Base-by-base conservation (phyloP, 2,888 invertebrate genomes). In the Bursaphelenchus okinawaensis region DNA sequence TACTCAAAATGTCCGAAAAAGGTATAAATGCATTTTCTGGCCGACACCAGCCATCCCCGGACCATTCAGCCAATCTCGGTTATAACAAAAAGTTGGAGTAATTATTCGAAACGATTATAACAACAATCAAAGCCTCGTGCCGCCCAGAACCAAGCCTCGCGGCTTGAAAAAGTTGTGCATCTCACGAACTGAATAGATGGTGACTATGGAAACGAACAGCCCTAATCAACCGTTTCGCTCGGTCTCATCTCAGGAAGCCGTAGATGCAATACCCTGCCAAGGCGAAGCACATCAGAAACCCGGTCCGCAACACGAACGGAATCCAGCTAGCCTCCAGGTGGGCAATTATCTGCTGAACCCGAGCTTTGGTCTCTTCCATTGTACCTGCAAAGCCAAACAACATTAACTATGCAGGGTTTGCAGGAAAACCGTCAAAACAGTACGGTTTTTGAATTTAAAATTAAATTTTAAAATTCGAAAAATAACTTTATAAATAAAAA, bases 301-400 rank as follows among this genome's bases (percentile, higher is more conserved):
- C 63, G 22, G 63, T 56, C 16, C 75, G 66, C 26, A 72, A 57
- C 29, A 68, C 54, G 8, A 61, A 55, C 31, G 75, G 74, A 0
- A 70, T 63, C 72, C 72, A 73, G 50, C 68, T 66, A 7, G 65
- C 23, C 9, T 73, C 62, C 55, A 73, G 29, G 52, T 65, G 28
- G 16, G 50, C 50, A 20, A 68, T 26, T 16, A 73, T 51, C 16
- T 52, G 27, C 16, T 63, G 40, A n/a, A 65, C 9, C 26, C 62
- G 62, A 16, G 22, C 27, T n/a, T 52, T 27, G 7, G 58, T 54
- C 23, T 70, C 58, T 19, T 71, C 66, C n/a, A 51, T 29, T 0
- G 28, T 51, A n/a, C 55, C 64, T 64, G 22, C 26, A 52, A 28
- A 55, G 8, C n/a, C 55, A 7, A 31, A 31, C 8, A 8, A 8